Evolutionary conservation across 1,140 invertebrate genomes (phyloP).

Genomic region (Marisa cornuarietis): DNA sequence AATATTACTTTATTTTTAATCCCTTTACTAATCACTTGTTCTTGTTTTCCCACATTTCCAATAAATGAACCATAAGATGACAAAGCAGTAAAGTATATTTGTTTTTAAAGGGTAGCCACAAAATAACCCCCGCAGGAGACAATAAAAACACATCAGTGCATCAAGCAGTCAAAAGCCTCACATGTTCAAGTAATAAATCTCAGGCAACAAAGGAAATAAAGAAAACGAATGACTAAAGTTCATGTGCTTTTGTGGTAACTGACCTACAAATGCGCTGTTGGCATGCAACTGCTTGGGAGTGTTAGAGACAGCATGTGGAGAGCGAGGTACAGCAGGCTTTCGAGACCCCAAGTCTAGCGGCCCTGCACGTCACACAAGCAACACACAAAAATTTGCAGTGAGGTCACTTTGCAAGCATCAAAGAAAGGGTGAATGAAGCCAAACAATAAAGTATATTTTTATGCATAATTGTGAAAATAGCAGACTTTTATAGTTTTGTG

Average conservation of each 20-base stretch:
- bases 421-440: background rate
- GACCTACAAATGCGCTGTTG: constrained; percentile 65
- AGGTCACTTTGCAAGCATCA: background rate
- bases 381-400: constrained; percentile 21
- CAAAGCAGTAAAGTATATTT: no score
- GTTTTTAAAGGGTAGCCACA: no score
- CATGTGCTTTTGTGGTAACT: constrained; percentile 25
- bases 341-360: constrained; percentile 22
- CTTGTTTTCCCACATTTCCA: no score
- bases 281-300: constrained; percentile 54
- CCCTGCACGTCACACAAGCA: constrained; percentile 30
- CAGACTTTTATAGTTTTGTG: no score
- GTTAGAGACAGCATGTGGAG: constrained; percentile 29
- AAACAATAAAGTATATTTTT: no score
- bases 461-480: no score
- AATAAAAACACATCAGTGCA: no score
- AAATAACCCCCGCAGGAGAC: no score
- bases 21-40: no score
- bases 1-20: no score
- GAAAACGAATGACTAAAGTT: background rate
- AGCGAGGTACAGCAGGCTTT: constrained; percentile 29
- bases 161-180: no score
- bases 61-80: no score
- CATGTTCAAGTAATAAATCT: background rate
- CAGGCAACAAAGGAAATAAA: background rate